Evolutionary conservation across 2,797 vertebrate genomes (phyloP), one percentile per base, ranked within the genome.

Genomic region (Discoglossus pictus): DNA sequence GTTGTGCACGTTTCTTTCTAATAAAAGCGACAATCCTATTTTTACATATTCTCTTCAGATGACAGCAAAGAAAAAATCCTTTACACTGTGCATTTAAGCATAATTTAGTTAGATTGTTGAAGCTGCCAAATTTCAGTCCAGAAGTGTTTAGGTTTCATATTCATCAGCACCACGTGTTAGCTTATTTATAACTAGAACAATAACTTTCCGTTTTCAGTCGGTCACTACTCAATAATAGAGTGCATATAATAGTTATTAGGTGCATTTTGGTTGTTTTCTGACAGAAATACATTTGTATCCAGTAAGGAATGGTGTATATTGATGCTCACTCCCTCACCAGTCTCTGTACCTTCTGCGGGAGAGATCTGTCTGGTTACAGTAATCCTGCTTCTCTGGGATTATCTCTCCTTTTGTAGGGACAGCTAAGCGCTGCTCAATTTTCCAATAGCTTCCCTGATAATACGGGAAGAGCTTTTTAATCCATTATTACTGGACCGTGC

Each of bases 351-450:
- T 73, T 67, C 7, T 48, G 35, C 52, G 18, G 52, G 16, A 25
- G 13, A 40, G 36, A 56, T 42, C 35, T 82, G 82, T 68, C 75
- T 80, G 80, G 86, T 87, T 82, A 82, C 74, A 61, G 59, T 85
- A 84, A 83, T 82, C 68, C 75, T 79, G 68, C 79, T 83, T 85
- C 81, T 58, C 72, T 79, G 79, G 80, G 83, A 86, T 85, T 84
- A 84, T 74, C 64, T 73, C 73, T 67, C 52, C 76, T 62, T 80
- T 75, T 53, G 36, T 68, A 55, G 71, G 73, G 60, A 73, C 66
- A 17, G 51, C 44, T 61, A 35, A 74, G 75, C 71, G 53, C 55
- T 43, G 17, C 59, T 69, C 40, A 2, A 63, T 76, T 79, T 76
- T 53, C 64, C 65, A 51, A 38, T 51, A 61, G 62, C 65, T 73